Evolutionary conservation across 2,888 invertebrate species (phyloP).

Genomic region (Drosophila anceps): DNA sequence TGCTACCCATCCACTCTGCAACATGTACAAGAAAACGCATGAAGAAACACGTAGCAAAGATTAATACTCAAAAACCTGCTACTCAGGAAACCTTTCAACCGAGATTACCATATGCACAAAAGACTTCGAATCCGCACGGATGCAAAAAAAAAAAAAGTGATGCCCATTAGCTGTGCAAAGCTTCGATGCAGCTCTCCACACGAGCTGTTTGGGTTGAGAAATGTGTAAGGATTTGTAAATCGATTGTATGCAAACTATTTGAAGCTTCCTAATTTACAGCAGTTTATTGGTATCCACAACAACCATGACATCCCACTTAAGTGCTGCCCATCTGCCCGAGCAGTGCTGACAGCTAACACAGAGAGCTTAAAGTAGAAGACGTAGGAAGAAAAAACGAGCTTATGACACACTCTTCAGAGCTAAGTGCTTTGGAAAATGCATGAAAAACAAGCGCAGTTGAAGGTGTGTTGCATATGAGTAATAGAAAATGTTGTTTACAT

Average conservation of each 20-base stretch:
- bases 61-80: not conserved
- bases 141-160: not conserved
- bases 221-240: not conserved
- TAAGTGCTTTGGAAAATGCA: constrained; percentile 14
- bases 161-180: not conserved
- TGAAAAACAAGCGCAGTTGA: constrained; percentile 12
- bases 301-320: not conserved
- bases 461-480: constrained; percentile 24
- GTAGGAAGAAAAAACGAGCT: not conserved
- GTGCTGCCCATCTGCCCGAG: constrained; percentile 4
- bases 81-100: not conserved
- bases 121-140: not conserved
- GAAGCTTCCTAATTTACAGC: constrained; percentile 13
- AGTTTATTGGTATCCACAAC: constrained; percentile 2
- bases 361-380: not conserved
- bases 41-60: not conserved
- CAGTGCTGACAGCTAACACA: constrained; percentile 1
- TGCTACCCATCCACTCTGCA: not conserved
- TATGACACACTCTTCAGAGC: not conserved
- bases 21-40: not conserved
- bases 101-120: not conserved
- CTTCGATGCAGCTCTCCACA: not conserved
- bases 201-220: not conserved
- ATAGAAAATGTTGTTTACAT: constrained; percentile 1
- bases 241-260: not conserved